phyloP scores from a whole-genome alignment of 1,140 invertebrate species.

The Pachyrhynchus sulphureomaculatus region DNA sequence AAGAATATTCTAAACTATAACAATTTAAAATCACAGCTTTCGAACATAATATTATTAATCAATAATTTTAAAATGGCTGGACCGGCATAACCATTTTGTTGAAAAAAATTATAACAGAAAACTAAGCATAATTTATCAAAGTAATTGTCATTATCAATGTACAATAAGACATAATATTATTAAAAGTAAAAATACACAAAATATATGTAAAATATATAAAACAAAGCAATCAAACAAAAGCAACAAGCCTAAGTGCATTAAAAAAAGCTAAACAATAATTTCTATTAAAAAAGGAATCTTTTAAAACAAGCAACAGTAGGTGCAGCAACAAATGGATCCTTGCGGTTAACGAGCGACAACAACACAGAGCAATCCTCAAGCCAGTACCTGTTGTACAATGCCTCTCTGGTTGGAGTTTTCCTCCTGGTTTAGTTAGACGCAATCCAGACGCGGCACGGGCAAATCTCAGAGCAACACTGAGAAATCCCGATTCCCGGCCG shows the following conservation, averaged over 20 bases:
- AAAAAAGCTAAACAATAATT: background rate
- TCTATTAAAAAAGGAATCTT: no score
- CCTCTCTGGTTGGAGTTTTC: slow-evolving; percentile 1
- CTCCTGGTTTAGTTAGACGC: background rate
- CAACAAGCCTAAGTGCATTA: background rate
- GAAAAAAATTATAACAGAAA: no score
- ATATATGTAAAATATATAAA: no score
- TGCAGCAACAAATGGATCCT: slow-evolving; percentile 1
- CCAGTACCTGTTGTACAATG: slow-evolving; percentile 16
- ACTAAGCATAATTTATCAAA: no score
- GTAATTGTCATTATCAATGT: no score
- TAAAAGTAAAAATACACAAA: no score
- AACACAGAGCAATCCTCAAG: background rate
- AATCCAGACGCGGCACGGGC: slow-evolving; percentile 7
- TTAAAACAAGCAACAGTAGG: background rate
- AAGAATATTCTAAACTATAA: no score
- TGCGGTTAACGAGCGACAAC: background rate
- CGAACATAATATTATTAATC: no score
- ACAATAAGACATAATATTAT: no score
- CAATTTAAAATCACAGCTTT: no score
- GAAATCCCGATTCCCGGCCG: slow-evolving; percentile 12
- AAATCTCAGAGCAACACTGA: slow-evolving; percentile 9
- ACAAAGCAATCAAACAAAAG: background rate
- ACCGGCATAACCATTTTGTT: no score
- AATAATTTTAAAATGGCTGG: no score